Base-by-base conservation (phyloP, 2,113 vertebrate species). In the Oenanthe oenanthe region DNA sequence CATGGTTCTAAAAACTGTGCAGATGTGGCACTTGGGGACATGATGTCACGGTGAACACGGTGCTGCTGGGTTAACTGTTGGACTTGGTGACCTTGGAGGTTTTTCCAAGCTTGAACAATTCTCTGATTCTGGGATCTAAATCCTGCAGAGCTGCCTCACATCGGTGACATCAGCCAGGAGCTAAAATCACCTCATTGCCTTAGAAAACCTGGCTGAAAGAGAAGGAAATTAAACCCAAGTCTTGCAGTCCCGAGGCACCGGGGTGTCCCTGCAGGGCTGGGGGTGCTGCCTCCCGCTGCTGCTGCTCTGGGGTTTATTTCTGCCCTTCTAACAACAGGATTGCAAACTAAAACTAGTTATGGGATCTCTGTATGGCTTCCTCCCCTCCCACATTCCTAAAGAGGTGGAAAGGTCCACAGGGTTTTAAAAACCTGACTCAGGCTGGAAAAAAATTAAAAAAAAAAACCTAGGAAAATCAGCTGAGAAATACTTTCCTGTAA, bases 381-480 rank as follows among this genome's bases (percentile, higher is more conserved):
- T 95, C 53, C 51, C 56, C 73, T 94, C 92, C 71, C 60, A 15
- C 71, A 83, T 92, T 50, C 67, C 79, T 61, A 10, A 85, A 32
- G 54, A 76, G 85, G 25, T 76, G 74, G 70, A 47, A 78, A 82
- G 12, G 62, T 85, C 92, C 66, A 5, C 19, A n/a, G 75, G 42
- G 50, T 50, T 93, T 90, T 83, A 85, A 92, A 92, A 21, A 83
- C 67, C 90, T 92, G 58, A 47, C n/a, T 78, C 63, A 43, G 43
- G 43, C 36, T 68, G 34, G 43, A 22, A 47, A 22, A 50, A 25
- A 47, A 22, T 11, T 20, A 20, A 21, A 43, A 47, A 15, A 17
- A 60, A 72, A 66, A 77, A 21, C 9, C 6, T 15, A 38, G 31
- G n/a, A 29, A n/a, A 38, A 63, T 12, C 31, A 78, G 57, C 43